Base-by-base conservation (phyloP, 2,888 invertebrate species). In the Antheraea assamensis region DNA sequence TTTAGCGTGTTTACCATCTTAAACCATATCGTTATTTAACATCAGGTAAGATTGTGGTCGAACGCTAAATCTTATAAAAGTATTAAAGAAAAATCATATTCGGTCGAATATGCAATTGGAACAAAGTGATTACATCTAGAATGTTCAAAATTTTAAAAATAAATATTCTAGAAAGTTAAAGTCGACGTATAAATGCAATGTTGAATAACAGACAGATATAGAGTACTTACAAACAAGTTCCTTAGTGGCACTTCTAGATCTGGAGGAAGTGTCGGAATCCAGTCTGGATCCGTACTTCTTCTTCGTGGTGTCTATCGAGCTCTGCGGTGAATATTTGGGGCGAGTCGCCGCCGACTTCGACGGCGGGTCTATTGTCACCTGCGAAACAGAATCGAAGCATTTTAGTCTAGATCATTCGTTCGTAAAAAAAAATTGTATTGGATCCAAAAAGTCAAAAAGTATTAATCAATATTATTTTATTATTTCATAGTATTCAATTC, bases 181-280 rank as follows among this genome's bases (percentile, higher is more conserved):
- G 13, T 42, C 1, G 42, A 42, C 8, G 7, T 0, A 42, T 42
- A 42, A 42, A 13, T 13, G 13, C 13, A 42, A 42, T 42, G 13
- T 42, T 13, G 13, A 42, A 42, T 42, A 42, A 13, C 1, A 58
- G 24, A 24, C 13, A 24, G 8, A 24, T 13, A 42, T 58, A 71
- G 24, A 72, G 86, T 87, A 95, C 96, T 96, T 95, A 98, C 97
- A 94, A 83, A 97, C 96, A 79, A 98, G 93, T 94, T 98, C 98
- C 93, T 98, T 98, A 2, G 98, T 98, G 52, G 98, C 96, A 87
- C 97, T 98, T 82, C 98, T 96, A 49, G 98, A 98, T 88, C 98
- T 95, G 3, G 98, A 97, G 1, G 98, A 97, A 74, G 98, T 96
- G 81, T 97, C 97, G 0, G 97, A 97, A 82, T 97, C 98, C 77